Base-by-base conservation (phyloP, 2,888 invertebrate species). In the Drosophila buzzatii region DNA sequence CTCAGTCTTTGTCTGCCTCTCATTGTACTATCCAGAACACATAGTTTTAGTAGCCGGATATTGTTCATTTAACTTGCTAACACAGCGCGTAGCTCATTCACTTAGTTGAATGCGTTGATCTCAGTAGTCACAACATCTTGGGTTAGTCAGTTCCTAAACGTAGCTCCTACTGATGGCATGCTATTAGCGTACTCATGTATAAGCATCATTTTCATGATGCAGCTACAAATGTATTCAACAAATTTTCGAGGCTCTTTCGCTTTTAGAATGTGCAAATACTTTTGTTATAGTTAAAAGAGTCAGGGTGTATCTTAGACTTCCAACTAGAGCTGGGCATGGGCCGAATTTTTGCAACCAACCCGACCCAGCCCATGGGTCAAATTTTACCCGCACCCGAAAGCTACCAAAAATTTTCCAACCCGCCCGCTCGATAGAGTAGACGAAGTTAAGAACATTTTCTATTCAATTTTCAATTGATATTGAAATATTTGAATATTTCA, bases 21-120 rank as follows among this genome's bases (percentile, higher is more conserved):
- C 14, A 7, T 23, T n/a, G 27, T 41, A 31, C 3, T 57, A 41
- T 51, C 8, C 55, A 76, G 70, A 47, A 23, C 18, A 5, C 16
- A 47, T 49, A 7, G 31, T 35, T 33, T 23, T 23, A 18, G n/a
- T 41, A 14, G 23, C 49, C 64, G 65, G 65, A 65, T 66, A 65
- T 65, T 44, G 18, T 44, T 37, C 67, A 44, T 66, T 65, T 37
- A 35, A 23, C 23, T 31, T 9, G 18, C 35, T 27, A 47, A 2
- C 2, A 6, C 20, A 12, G 16, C n/a, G 53, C 39, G 16, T 1
- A 10, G n/a, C 31, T 49, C 10, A n/a, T n/a, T 6, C 47, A 27
- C n/a, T n/a, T 49, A 16, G 47, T 2, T 49, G n/a, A 49, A n/a
- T 9, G n/a, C 49, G 49, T 31, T 9, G n/a, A 47, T 47, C 27